These are phyloP conservation scores for Sphaerophoria taeniata DNA, from an alignment of 2,888 invertebrate genomes.

Conservation along the genomic window DNA sequence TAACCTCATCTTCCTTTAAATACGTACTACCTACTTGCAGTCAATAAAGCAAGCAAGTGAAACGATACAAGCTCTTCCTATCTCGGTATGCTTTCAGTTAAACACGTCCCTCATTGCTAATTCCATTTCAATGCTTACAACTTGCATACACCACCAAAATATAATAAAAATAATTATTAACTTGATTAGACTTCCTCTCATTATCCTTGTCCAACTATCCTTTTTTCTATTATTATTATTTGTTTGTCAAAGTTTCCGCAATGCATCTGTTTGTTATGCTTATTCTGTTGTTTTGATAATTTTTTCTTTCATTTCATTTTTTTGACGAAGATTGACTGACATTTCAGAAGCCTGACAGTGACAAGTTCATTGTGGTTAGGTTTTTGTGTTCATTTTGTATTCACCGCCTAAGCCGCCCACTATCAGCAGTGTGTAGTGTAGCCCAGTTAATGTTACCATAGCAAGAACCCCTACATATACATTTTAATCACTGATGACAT, in stretches of 20 bases:
- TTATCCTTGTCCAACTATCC: conserved; percentile 3
- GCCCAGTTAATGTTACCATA: conserved; percentile 30
- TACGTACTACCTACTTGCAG: too few relatives aligned
- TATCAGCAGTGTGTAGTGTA: conserved; percentile 4
- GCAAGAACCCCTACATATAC: conserved; percentile 17
- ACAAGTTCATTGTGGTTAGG: conserved; percentile 71
- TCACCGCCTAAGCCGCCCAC: conserved; percentile 36
- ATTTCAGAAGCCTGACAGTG: conserved; percentile 71
- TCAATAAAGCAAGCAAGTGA: too few relatives aligned
- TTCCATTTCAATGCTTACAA: too few relatives aligned
- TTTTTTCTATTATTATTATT: background rate
- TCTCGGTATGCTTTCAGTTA: too few relatives aligned
- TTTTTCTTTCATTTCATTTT: conserved; percentile 12
- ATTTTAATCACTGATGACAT: conserved; percentile 67
- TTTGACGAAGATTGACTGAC: conserved; percentile 73
- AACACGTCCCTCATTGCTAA: too few relatives aligned
- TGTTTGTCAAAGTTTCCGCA: background rate
- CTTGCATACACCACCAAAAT: too few relatives aligned
- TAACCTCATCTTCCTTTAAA: too few relatives aligned
- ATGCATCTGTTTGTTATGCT: conserved; percentile 20
- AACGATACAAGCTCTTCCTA: too few relatives aligned
- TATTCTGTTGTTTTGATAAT: conserved; percentile 14
- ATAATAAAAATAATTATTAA: conserved; percentile 12
- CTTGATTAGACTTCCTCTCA: conserved; percentile 2
- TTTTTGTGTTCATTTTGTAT: conserved; percentile 27